Evolutionary conservation across 2,113 vertebrate genomes (phyloP), one percentile per base, ranked within the genome.

Genomic region (Synodontis membranacea): DNA sequence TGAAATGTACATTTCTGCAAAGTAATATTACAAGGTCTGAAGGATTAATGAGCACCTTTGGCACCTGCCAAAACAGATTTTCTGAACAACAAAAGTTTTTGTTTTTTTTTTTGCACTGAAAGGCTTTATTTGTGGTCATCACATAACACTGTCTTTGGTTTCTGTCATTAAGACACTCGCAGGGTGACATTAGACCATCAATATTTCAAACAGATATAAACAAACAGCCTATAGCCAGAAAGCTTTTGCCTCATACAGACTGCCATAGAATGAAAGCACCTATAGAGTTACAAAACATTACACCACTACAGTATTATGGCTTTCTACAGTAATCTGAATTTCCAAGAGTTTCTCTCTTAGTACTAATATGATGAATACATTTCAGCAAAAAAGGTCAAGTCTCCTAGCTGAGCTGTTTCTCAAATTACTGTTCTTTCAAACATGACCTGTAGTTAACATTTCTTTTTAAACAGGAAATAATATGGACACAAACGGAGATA

Each of bases 71-170:
- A 21, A 28, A 70, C 82, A 68, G 46, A 52, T 72, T 86, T 46
- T 66, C 25, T n/a, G 44, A 58, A 34, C 21, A 84, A 80, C 31
- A 54, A 58, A 70, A 85, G 62, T n/a, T n/a, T n/a, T n/a, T n/a
- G n/a, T n/a, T n/a, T 86, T 75, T 74, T 66, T 68, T 78, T 85
- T 62, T 74, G 72, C 80, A 64, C 74, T 89, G 52, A 21, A 80
- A 15, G 46, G 42, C 21, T 86, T 86, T 34, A 66, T 80, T 84
- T 9, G 46, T 34, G 46, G 64, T 74, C 66, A 60, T 84, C 76
- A 62, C 72, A 83, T 56, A 31, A 46, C 60, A 79, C 86, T 44
- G 25, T 79, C 19, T 68, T n/a, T 86, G n/a, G 60, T 25, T 82
- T 79, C 54, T 21, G 6, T 37, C 44, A 64, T 82, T 79, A 82